phyloP scores from a whole-genome alignment of 2,888 invertebrate species.

The Melinaea menophilus region DNA sequence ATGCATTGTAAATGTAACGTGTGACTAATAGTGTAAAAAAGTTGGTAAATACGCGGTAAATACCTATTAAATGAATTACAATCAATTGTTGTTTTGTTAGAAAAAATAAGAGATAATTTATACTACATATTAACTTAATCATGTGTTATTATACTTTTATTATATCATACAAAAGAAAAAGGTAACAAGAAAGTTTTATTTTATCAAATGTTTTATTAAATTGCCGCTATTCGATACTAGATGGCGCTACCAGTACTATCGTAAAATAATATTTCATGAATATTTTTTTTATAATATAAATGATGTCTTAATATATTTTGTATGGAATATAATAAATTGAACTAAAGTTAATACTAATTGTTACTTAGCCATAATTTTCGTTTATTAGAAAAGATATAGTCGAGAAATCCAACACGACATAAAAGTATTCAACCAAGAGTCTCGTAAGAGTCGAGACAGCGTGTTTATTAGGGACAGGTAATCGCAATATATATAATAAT shows the following conservation, averaged over 20 bases:
- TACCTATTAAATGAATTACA: slow-evolving; percentile 1
- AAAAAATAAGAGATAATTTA: background rate
- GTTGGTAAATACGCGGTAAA: background rate
- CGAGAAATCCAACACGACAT: too few species aligned
- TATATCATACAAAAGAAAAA: background rate
- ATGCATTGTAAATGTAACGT: background rate
- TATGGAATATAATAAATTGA: background rate
- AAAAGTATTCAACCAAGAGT: too few species aligned
- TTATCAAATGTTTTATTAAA: background rate
- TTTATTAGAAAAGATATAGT: too few species aligned
- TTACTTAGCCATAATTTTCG: too few species aligned
- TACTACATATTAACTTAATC: too few species aligned
- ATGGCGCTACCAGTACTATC: slow-evolving; percentile 50
- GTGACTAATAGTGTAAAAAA: slow-evolving; percentile 7
- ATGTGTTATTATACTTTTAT: background rate
- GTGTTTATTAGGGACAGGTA: slow-evolving; percentile 1
- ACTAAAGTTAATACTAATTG: too few species aligned
- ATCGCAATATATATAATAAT: slow-evolving; percentile 3
- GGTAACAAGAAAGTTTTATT: background rate
- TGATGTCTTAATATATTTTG: background rate
- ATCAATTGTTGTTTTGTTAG: slow-evolving; percentile 4
- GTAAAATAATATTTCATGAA: slow-evolving; percentile 1
- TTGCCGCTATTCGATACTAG: slow-evolving; percentile 52
- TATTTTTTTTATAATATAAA: too few species aligned
- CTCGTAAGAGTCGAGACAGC: background rate